Evolutionary conservation across 2,113 vertebrate species (phyloP).

Genomic region (Erythrolamprus reginae): DNA sequence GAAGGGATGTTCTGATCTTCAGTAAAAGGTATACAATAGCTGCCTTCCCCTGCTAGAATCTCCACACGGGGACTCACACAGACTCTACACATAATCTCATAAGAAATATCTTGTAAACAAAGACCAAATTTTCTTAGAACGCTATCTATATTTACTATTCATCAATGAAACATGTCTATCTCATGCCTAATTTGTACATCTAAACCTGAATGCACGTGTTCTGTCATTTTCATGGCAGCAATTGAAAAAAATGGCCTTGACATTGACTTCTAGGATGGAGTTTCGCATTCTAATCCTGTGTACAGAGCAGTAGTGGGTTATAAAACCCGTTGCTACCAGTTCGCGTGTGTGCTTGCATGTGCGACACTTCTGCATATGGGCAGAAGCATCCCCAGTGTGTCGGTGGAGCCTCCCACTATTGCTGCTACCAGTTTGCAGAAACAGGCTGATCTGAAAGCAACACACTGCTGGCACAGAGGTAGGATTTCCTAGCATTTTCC

Average conservation of each 20-base stretch:
- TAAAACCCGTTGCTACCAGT: too few relatives aligned
- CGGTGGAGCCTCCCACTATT: too few relatives aligned
- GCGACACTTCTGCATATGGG: too few relatives aligned
- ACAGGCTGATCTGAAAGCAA: too few relatives aligned
- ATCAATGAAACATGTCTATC: background rate
- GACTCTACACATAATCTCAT: background rate
- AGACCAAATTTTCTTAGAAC: background rate
- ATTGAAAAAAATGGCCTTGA: background rate
- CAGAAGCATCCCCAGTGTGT: too few relatives aligned
- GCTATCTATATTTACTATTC: background rate
- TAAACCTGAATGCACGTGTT: background rate
- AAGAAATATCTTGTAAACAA: background rate
- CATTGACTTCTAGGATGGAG: background rate
- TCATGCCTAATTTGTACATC: background rate
- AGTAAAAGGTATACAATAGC: background rate
- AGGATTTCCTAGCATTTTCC: background rate
- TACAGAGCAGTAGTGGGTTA: too few relatives aligned
- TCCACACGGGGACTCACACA: background rate
- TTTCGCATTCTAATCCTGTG: background rate
- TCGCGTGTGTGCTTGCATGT: too few relatives aligned
- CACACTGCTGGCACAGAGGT: background rate
- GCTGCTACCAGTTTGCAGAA: too few relatives aligned
- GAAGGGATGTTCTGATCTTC: background rate
- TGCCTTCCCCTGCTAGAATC: background rate
- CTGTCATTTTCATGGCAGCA: background rate